Base-by-base conservation (phyloP, 2,888 invertebrate genomes). In the Brachypalpus laphriformis region DNA sequence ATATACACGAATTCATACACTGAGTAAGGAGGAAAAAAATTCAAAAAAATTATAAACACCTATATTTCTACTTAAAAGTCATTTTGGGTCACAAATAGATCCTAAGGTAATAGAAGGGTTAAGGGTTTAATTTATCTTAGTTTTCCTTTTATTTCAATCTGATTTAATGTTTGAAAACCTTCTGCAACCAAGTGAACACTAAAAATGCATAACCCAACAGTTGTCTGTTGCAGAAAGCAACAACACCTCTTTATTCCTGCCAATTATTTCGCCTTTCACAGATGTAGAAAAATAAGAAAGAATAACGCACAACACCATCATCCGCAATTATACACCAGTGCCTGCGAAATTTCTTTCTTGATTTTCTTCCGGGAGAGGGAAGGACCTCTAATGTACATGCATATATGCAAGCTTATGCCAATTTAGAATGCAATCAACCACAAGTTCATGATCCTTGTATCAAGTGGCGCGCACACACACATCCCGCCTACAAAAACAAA, bases 341-440 rank as follows among this genome's bases (percentile, higher is more conserved):
- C 65, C 57, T 72, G 34, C 22, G 28, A 31, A 77, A 47, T 45
- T 20, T 9, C 37, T n/a, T 31, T 49, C n/a, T n/a, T n/a, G n/a
- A n/a, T n/a, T n/a, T n/a, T n/a, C n/a, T n/a, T n/a, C n/a, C n/a
- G n/a, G n/a, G n/a, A n/a, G n/a, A n/a, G n/a, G n/a, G n/a, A n/a
- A n/a, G n/a, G n/a, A 25, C 25, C 25, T 25, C 2, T 25, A 25
- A 4, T 31, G 31, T 31, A 49, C 45, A 37, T 34, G 31, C 14
- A 42, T 31, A 49, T 42, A 25, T 9, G 47, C 22, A 57, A 25
- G 16, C n/a, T n/a, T 42, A 66, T 63, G 68, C 78, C 78, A 83
- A 83, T 75, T 80, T 81, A 75, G 80, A 85, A 85, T 85, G 83
- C 80, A 85, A 80, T 85, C 83, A 85, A 80, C 80, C 80, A 59